phyloP scores from a whole-genome alignment of 2,888 invertebrate genomes.

The Myopa testacea region DNA sequence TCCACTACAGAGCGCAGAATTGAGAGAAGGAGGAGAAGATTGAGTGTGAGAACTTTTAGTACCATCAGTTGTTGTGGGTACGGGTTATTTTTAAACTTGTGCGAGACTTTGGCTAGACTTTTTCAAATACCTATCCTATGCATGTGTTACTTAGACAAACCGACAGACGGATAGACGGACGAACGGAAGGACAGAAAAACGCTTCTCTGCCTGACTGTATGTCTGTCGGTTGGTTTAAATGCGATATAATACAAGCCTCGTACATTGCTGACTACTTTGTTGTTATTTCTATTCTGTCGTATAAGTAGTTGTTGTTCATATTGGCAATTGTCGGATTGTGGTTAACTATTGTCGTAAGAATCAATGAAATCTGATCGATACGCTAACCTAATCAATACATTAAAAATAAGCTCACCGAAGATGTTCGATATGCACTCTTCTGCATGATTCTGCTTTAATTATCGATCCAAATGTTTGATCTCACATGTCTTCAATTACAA shows the following conservation, averaged over 20 bases:
- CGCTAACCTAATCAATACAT: background rate
- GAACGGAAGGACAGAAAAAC: background rate
- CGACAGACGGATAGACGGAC: background rate
- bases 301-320: background rate
- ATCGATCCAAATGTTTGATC: background rate
- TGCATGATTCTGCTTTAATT: background rate
- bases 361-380: background rate
- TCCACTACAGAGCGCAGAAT: too few relatives aligned
- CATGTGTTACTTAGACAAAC: background rate
- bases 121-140: background rate
- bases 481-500: conserved; percentile 1
- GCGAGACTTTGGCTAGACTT: conserved; percentile 41
- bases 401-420: background rate
- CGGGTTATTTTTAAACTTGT: conserved; percentile 39
- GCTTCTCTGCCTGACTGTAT: background rate
- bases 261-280: conserved; percentile 5
- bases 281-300: background rate
- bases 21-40: background rate
- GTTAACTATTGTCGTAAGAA: background rate
- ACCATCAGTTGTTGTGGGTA: background rate
- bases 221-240: background rate
- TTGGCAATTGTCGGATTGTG: conserved; percentile 10
- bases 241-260: background rate
- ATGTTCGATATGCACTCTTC: background rate
- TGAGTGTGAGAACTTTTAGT: background rate